phyloP scores from a whole-genome alignment of 2,888 invertebrate species.

The Macrophya alboannulata region DNA sequence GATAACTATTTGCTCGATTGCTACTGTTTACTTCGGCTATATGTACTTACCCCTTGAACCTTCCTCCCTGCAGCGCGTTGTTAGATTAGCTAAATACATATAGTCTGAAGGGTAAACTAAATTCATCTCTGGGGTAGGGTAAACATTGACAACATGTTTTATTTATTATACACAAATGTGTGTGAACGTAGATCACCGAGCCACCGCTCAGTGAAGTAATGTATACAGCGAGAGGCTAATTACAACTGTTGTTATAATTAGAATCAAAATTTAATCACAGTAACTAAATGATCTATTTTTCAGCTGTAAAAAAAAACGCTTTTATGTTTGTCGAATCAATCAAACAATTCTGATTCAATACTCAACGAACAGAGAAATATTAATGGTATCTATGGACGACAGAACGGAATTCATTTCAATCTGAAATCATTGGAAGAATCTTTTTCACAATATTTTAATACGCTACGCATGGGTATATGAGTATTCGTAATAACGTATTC shows the following conservation, averaged over 20 bases:
- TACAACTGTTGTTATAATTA: neutral
- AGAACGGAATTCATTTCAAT: no score
- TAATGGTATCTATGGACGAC: no score
- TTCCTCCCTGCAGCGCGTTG: neutral
- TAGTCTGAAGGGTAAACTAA: neutral
- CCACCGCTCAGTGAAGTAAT: neutral
- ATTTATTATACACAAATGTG: constrained; percentile 4
- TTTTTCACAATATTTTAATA: neutral
- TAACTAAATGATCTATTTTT: neutral
- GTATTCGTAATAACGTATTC: neutral
- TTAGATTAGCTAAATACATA: constrained; percentile 1
- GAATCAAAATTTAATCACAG: neutral
- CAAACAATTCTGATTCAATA: no score
- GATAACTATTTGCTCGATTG: no score
- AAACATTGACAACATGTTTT: neutral
- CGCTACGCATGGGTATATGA: no score
- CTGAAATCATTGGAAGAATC: neutral
- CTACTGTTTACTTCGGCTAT: neutral
- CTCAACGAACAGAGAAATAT: no score
- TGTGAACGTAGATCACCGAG: neutral
- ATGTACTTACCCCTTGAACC: neutral
- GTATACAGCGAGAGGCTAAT: neutral
- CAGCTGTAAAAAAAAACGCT: no score
- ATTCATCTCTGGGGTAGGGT: neutral
- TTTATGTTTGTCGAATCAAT: no score